These are phyloP conservation scores for Mechanitis mazaeus DNA, from an alignment of 2,888 invertebrate genomes.

Conservation along the genomic window DNA sequence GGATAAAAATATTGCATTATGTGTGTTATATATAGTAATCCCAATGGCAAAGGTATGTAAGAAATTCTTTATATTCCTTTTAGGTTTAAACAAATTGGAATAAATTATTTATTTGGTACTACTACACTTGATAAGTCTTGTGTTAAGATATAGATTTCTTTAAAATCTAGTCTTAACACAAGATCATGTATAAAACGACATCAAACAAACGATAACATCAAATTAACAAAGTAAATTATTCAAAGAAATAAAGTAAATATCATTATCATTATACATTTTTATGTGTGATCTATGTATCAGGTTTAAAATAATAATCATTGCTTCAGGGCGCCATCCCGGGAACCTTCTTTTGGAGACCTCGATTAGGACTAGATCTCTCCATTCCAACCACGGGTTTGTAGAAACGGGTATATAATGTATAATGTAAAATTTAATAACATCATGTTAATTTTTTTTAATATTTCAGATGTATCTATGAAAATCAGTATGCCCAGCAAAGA, in stretches of 20 bases:
- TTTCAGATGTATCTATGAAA: slow-evolving; percentile 32
- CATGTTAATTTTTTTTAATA: not conserved
- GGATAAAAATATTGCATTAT: slow-evolving; percentile 15
- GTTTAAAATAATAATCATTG: too few species aligned
- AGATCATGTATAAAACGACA: too few species aligned
- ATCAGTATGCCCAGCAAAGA: slow-evolving; percentile 33
- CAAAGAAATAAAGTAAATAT: too few species aligned
- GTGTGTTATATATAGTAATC: slow-evolving; percentile 11
- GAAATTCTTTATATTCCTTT: not conserved
- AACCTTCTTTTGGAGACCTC: slow-evolving; percentile 44
- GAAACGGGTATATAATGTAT: slow-evolving; percentile 5
- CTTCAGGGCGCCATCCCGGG: slow-evolving; percentile 39
- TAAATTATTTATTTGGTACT: too few species aligned
- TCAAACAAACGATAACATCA: too few species aligned
- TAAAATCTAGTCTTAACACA: too few species aligned
- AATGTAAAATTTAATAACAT: slow-evolving; percentile 23
- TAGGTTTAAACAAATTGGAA: too few species aligned
- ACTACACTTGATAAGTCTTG: too few species aligned
- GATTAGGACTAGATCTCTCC: slow-evolving; percentile 41
- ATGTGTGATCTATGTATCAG: too few species aligned
- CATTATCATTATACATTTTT: too few species aligned
- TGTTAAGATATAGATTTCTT: too few species aligned
- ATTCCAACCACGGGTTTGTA: slow-evolving; percentile 39
- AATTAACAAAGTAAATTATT: too few species aligned
- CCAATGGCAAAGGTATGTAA: slow-evolving; percentile 21